Percentiles rank a stretch among this genome's conserved stretches.
These are phyloP conservation scores for Tonatia bakeri DNA, from an alignment of 2,113 vertebrate species.

Conservation along the genomic window DNA sequence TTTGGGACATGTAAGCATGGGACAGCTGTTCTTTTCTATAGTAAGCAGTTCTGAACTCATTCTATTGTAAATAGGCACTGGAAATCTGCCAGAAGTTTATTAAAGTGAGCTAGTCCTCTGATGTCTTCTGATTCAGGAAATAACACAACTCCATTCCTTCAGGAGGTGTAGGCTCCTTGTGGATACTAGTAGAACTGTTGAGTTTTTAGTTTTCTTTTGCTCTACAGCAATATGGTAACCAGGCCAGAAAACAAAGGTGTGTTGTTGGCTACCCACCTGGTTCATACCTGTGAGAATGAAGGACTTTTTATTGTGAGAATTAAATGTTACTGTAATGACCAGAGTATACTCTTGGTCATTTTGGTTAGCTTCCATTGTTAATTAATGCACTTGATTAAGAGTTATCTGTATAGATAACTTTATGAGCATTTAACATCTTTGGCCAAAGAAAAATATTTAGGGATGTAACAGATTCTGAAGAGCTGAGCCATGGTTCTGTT, in stretches of 20 bases:
- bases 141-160: background rate
- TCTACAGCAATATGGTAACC: background rate
- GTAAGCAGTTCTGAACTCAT: background rate
- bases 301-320: background rate
- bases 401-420: background rate
- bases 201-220: background rate
- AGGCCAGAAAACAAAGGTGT: background rate
- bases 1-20: background rate
- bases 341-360: background rate
- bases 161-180: background rate
- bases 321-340: background rate
- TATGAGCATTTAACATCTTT: background rate
- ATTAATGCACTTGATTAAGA: constrained; percentile 10
- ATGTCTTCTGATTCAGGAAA: background rate
- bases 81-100: background rate
- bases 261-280: background rate
- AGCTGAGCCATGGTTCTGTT: background rate
- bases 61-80: background rate
- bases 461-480: background rate
- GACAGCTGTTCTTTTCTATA: background rate
- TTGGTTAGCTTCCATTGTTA: background rate
- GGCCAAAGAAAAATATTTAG: background rate
- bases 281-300: background rate
- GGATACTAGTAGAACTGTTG: background rate
- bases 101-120: background rate